Evolutionary conservation across 2,113 vertebrate species (phyloP), one percentile per base, ranked within the genome.

Genomic region (Ceyx melanurus): DNA sequence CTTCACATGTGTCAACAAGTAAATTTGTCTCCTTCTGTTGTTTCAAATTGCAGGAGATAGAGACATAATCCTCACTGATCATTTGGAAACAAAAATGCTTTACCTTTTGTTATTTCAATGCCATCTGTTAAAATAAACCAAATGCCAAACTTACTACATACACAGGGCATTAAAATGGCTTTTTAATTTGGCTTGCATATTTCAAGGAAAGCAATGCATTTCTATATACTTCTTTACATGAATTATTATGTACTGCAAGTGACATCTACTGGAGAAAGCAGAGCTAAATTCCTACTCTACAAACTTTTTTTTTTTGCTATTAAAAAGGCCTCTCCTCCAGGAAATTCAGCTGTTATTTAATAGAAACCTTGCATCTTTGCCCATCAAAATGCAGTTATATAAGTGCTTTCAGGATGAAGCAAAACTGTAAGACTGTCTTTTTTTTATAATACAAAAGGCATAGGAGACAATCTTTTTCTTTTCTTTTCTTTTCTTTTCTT

Each of bases 181-280:
- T 96, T 96, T 94, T 67, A 75, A 92, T 85, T 95, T 95, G 86
- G 73, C 61, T 88, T 92, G 82, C 42, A 28, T 85, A 74, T 94
- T 88, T 92, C 83, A 81, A 89, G 72, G 40, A 78, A 83, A 90
- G 79, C 53, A 86, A 78, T 77, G 75, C 54, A 62, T 90, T 95
- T 91, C 80, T 95, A 88, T 96, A 95, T 95, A 91, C 94, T 98
- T 97, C 97, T 97, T 96, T 95, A 95, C 81, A 97, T 97, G 94
- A 97, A 96, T 96, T 97, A 96, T 97, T 97, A 96, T 98, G 97
- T 98, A 98, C 97, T 98, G 97, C 97, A 98, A 97, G 98, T 98
- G 98, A 98, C 98, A 98, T 98, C 97, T 98, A 97, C 98, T 98
- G 98, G 98, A 98, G 98, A 98, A 98, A 98, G 94, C 85, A 97